These are phyloP conservation scores for Elymnias hypermnestra DNA, from an alignment of 1,140 invertebrate genomes.

Conservation along the genomic window DNA sequence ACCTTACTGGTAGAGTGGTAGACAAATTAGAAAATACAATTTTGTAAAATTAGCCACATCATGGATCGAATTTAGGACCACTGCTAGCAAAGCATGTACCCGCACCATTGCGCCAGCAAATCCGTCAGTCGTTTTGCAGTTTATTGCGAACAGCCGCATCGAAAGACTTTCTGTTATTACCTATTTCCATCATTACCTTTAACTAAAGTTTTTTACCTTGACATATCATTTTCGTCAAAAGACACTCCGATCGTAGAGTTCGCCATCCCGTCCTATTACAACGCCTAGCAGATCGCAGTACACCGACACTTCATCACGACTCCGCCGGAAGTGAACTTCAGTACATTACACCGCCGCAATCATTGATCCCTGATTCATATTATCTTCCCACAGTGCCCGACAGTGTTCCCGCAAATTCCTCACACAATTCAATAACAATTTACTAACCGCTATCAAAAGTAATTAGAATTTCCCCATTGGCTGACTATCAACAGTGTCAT, in stretches of 20 bases:
- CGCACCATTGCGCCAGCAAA: no score
- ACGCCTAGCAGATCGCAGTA: slow-evolving; percentile 27
- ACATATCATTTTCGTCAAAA: slow-evolving; percentile 84
- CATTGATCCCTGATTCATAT: slow-evolving; percentile 21
- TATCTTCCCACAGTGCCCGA: slow-evolving; percentile 10
- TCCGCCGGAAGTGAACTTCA: slow-evolving; percentile 47
- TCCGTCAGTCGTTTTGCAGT: no score
- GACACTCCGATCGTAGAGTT: slow-evolving; percentile 78
- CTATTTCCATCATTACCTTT: no score
- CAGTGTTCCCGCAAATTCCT: slow-evolving; percentile 18
- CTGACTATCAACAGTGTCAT: slow-evolving; percentile 51
- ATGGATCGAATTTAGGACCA: no score
- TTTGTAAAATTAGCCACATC: no score
- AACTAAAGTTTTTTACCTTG: slow-evolving; percentile 78
- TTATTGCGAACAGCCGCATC: no score
- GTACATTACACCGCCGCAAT: slow-evolving; percentile 29
- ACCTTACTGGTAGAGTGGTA: no score
- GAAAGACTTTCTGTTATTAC: no score
- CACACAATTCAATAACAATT: slow-evolving; percentile 31
- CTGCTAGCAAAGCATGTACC: no score
- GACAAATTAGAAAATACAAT: no score
- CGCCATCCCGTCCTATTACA: slow-evolving; percentile 43
- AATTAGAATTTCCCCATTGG: slow-evolving; percentile 66
- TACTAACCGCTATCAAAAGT: slow-evolving; percentile 34
- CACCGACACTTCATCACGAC: slow-evolving; percentile 42